Evolutionary conservation across 2,113 vertebrate genomes (phyloP).

Genomic region (Castor canadensis): DNA sequence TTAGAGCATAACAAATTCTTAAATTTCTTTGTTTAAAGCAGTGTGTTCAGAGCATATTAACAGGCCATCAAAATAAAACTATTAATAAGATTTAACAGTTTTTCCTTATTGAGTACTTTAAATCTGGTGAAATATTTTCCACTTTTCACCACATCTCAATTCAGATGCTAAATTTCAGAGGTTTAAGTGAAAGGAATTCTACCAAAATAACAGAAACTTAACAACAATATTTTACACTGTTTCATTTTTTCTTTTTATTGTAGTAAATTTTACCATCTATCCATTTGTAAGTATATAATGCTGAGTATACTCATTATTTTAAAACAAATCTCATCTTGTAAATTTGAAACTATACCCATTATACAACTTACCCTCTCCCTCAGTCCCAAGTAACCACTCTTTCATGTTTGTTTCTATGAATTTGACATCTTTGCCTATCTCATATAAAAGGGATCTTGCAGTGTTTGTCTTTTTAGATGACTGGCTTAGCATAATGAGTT

Average conservation of each 20-base stretch:
- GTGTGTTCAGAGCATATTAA: neutral
- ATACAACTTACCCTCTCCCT: neutral
- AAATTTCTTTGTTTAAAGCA: neutral
- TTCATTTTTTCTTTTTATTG: constrained; percentile 1
- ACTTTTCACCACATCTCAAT: neutral
- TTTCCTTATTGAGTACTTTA: constrained; percentile 1
- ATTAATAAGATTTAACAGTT: neutral
- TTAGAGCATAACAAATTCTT: neutral
- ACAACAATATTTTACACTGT: neutral
- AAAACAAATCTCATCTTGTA: neutral
- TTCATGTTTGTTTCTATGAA: neutral
- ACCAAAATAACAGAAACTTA: neutral
- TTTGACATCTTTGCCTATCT: neutral
- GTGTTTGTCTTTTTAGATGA: neutral
- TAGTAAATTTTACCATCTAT: neutral
- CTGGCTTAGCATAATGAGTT: neutral
- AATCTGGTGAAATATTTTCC: constrained; percentile 22
- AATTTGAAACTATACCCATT: neutral
- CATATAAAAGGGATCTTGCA: neutral
- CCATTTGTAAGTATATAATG: neutral
- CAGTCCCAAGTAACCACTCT: neutral
- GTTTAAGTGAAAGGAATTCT: constrained; percentile 14
- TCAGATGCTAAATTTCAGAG: neutral
- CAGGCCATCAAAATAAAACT: neutral
- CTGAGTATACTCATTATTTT: neutral